Evolutionary conservation across 2,888 invertebrate genomes (phyloP).

Genomic region (Cryptocephalus moraei): DNA sequence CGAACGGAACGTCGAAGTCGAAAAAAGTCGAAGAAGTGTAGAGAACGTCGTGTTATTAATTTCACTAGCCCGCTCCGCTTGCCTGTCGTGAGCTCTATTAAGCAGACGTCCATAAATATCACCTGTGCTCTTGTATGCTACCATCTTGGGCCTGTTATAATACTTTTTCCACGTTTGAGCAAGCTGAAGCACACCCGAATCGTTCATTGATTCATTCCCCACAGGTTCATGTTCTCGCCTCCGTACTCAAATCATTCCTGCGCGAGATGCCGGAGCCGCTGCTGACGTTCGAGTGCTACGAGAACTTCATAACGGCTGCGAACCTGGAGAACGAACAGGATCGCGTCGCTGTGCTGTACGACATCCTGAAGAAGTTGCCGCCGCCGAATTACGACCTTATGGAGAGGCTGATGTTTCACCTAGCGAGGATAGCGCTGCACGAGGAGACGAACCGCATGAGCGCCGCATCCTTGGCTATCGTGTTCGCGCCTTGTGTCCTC

Average conservation of each 20-base stretch:
- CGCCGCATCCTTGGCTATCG: slow-evolving; percentile 81
- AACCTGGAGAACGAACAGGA: slow-evolving; percentile 75
- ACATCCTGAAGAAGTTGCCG: slow-evolving; percentile 80
- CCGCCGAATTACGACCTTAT: slow-evolving; percentile 82
- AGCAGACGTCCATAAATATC: no score
- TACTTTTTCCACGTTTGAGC: no score
- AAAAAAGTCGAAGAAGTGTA: no score
- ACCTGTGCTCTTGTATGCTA: no score
- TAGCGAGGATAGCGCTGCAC: slow-evolving; percentile 78
- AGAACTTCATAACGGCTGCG: slow-evolving; percentile 85
- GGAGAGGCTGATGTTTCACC: slow-evolving; percentile 85
- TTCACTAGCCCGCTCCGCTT: no score
- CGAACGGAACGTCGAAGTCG: no score
- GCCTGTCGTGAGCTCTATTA: no score
- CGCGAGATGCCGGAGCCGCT: slow-evolving; percentile 90
- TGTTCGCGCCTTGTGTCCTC: slow-evolving; percentile 90
- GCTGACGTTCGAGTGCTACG: slow-evolving; percentile 86
- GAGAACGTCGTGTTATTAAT: no score
- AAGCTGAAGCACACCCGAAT: no score
- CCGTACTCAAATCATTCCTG: slow-evolving; percentile 80
- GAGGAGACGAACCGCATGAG: slow-evolving; percentile 89
- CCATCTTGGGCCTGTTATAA: no score
- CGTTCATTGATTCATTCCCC: no score
- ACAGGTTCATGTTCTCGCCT: slow-evolving; percentile 75
- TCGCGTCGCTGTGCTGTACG: slow-evolving; percentile 72